phyloP scores from a whole-genome alignment of 1,140 invertebrate genomes.

The Sycophila sp. region DNA sequence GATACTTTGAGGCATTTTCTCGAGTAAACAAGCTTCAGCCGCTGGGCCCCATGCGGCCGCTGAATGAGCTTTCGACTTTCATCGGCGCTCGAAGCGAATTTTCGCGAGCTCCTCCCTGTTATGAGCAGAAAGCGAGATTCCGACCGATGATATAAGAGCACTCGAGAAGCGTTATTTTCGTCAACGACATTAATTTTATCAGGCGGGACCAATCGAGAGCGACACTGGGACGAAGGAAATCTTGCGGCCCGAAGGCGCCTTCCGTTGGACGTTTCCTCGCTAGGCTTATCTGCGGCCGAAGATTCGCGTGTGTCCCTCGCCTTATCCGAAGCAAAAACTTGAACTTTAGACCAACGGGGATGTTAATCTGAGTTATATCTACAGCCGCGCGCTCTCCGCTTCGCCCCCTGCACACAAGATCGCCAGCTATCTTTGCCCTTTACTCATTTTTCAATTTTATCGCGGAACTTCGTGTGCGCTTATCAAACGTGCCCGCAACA shows the following conservation, averaged over 20 bases:
- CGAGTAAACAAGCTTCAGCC: too few species aligned
- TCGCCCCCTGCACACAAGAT: not conserved
- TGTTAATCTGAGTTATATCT: slow-evolving; percentile 36
- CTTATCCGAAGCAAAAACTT: slow-evolving; percentile 32
- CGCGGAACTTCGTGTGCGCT: slow-evolving; percentile 7
- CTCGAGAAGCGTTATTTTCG: not conserved
- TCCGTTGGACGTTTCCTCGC: slow-evolving; percentile 15
- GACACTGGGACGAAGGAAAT: too few species aligned
- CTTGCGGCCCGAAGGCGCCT: too few species aligned
- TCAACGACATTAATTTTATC: not conserved
- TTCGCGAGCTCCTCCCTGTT: too few species aligned
- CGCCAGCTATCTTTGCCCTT: slow-evolving; percentile 29
- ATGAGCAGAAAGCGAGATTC: too few species aligned
- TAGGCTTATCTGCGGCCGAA: not conserved
- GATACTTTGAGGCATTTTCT: too few species aligned
- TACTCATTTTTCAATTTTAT: slow-evolving; percentile 39
- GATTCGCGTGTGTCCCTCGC: slow-evolving; percentile 31
- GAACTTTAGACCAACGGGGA: slow-evolving; percentile 34
- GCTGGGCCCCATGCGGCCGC: too few species aligned
- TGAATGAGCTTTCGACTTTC: too few species aligned
- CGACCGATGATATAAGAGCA: too few species aligned
- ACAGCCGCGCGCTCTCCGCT: not conserved
- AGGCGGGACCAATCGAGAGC: too few species aligned
- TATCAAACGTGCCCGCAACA: slow-evolving; percentile 21
- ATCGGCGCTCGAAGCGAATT: too few species aligned